Base-by-base conservation (phyloP, 1,140 invertebrate genomes). In the Cotesia chilonis region DNA sequence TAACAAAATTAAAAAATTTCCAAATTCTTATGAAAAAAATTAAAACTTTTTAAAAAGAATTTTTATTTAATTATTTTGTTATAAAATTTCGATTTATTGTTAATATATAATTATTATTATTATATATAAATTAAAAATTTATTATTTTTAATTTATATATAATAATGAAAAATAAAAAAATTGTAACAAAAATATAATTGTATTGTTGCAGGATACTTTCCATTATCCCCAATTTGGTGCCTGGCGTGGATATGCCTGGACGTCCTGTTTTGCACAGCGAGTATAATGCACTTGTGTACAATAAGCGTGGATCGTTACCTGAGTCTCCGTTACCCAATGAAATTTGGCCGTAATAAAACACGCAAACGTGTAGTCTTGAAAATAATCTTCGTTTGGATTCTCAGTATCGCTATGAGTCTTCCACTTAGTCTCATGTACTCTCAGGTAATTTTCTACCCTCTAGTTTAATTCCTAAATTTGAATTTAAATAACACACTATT, bases 211-310 rank as follows among this genome's bases (percentile, higher is more conserved):
- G 94, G 94, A 67, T 92, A 92, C 79, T 96, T 95, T 81, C 94
- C 94, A 1, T 84, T 95, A 57, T 90, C 93, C 4, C 91, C 94
- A 1, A 90, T 93, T 28, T 94, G 94, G 83, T 95, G 94, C 82
- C 89, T 95, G 47, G 91, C 90, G n/a, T 95, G 94, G 94, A 94
- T 95, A 67, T 94, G 93, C 77, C 88, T 95, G 78, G 97, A 99
- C 87, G 96, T 99, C 0, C 88, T 98, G 0, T 97, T 98, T 81
- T 97, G 95, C 83, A 98, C 96, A 0, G 96, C 96, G 0, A 97
- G 95, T 67, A 97, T 98, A 80, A 95, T 98, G 92, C 96, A 98
- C 86, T 89, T 98, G 28, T 97, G 96, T 85, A 98, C 96, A 67
- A 98, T 98, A 82, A 95, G 94, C 77, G 94, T 98, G 75, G 96